Evolutionary conservation across 1,140 invertebrate species (phyloP), one percentile per base, ranked within the genome.

Genomic region (Caerostris darwini): DNA sequence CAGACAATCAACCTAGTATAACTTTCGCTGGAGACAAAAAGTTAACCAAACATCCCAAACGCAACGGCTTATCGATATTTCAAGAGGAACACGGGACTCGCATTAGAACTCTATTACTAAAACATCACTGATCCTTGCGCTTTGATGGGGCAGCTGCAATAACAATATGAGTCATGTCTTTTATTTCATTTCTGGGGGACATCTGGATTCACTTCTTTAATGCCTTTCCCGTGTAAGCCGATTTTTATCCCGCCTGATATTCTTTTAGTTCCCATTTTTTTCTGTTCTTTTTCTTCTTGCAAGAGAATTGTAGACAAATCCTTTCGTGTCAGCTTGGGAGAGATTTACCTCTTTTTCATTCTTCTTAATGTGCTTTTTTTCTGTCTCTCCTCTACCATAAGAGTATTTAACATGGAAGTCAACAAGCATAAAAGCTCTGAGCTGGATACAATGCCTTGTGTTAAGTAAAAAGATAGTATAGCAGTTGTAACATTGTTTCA

Each of bases 131-230:
- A 67, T 67, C 61, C 61, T 12, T 67, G 7, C 12, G 12, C 17
- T 67, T 67, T 67, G 61, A 67, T 67, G n/a, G 61, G 17, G 61
- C 61, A 67, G 61, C 61, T 67, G 61, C 61, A 67, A 67, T 67
- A 67, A 67, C 14, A 67, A 67, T 67, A 67, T 67, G 61, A 67
- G 61, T 67, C 12, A 67, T 67, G 61, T 67, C 61, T 67, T 67
- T 67, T 67, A 67, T 17, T 67, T 67, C 61, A 67, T 67, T 67
- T 67, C 61, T 67, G 14, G 61, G 5, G 34, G 34, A 34, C 34
- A 34, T 34, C 34, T 34, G 34, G 34, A 34, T n/a, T 67, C 61
- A n/a, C n/a, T 14, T 67, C 61, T 67, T 67, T 67, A 67, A 67
- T 67, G 61, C 61, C n/a, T 67, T 67, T 67, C 61, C n/a, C 61